Evolutionary conservation across 92 coral and sea anemone genomes (phyloP), one percentile per base, ranked within the genome.

Genomic region (Siderastrea radians): DNA sequence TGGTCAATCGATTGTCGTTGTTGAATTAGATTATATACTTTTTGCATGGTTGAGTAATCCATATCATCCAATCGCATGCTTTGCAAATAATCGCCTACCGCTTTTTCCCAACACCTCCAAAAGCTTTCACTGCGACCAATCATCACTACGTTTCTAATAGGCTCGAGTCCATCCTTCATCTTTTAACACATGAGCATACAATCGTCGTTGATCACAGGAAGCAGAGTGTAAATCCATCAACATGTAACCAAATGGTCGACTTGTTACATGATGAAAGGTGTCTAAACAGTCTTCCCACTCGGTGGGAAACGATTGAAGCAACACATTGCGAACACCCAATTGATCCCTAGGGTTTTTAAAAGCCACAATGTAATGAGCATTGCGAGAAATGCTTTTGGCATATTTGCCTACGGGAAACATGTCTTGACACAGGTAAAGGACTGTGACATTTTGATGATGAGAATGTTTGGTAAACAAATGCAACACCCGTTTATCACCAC

Each of bases 401-500:
- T 87, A 52, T 11, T 51, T 68, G 4, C 88, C 91, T 0, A 52
- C 64, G 0, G 88, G 88, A 75, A 88, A 88, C 70, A 88, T 10
- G 64, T 88, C 88, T 82, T 88, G 91, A 15, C 75, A 74, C 62
- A 88, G 19, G 47, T 82, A 82, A 2, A 82, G 3, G 11, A 88
- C 88, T n/a, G 71, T 88, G 61, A 88, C 75, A 84, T 66, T 53
- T 0, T 71, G 70, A 75, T 88, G 92, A 59, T 83, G 92, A 16
- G 92, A 88, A 13, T 82, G 82, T 83, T 88, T 88, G 45, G 92
- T 88, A 54, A 88, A 88, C 52, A 88, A 51, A 83, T 88, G 83
- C 84, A 88, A 14, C 64, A 82, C 92, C 55, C 49, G 51, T 55
- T 81, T 65, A 46, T 88, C 88, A 63, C 81, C 67, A 7, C 92